These are phyloP conservation scores for Hyla sarda DNA, from an alignment of 2,113 vertebrate genomes.

Conservation along the genomic window DNA sequence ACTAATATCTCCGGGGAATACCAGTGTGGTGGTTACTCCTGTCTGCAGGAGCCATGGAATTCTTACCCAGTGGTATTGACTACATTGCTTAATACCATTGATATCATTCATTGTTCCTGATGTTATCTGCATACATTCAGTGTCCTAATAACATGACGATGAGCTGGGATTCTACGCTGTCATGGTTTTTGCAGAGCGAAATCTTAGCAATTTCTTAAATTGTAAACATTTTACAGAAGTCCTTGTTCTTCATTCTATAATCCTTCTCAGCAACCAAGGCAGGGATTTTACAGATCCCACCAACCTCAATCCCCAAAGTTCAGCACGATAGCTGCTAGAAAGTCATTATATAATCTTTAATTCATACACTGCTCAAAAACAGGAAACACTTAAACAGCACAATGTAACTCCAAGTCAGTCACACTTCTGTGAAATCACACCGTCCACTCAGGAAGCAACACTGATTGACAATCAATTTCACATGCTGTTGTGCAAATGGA, in stretches of 20 bases:
- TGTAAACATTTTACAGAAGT: background rate
- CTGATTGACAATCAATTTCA: no score
- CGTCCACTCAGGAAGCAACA: no score
- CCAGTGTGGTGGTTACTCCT: conserved; percentile 22
- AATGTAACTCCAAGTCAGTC: no score
- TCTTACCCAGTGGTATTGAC: background rate
- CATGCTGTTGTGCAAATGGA: no score
- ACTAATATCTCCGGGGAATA: conserved; percentile 43
- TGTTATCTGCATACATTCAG: background rate
- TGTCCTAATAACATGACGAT: background rate
- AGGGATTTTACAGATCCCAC: no score
- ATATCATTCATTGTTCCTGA: background rate
- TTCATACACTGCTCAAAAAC: no score
- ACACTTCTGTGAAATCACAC: no score
- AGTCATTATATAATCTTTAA: no score
- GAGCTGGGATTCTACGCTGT: background rate
- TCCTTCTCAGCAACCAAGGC: background rate
- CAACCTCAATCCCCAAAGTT: no score
- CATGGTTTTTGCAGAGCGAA: background rate
- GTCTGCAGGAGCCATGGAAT: background rate
- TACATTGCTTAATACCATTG: background rate
- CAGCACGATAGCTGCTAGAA: no score
- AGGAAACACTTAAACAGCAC: no score
- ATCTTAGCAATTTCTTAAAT: background rate
- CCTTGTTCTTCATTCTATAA: background rate